phyloP scores from a whole-genome alignment of 1,140 invertebrate species.

The Yoshiicerus persimilis region DNA sequence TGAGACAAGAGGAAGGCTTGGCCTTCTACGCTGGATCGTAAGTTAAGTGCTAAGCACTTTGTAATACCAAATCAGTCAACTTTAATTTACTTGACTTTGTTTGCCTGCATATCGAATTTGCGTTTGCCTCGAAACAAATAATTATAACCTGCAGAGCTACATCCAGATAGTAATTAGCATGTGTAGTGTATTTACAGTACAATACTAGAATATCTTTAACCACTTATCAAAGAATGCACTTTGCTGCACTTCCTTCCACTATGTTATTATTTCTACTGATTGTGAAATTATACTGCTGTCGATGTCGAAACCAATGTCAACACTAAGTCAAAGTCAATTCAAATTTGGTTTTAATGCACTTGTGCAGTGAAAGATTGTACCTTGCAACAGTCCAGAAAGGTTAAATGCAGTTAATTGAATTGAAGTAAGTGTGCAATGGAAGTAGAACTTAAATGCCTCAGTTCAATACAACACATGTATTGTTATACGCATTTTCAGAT shows the following conservation, averaged over 20 bases:
- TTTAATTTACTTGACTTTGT: background rate
- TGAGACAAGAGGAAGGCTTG: background rate
- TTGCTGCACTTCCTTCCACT: background rate
- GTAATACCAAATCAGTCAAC: background rate
- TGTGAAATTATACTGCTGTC: too few relatives aligned
- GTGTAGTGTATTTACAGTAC: background rate
- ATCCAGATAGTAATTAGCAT: background rate
- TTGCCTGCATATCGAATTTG: background rate
- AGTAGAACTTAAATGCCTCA: background rate
- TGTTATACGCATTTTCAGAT: background rate
- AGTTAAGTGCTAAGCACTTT: background rate
- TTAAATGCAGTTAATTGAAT: background rate
- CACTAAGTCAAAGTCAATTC: background rate
- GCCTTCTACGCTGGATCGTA: background rate
- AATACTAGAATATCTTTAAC: too few relatives aligned
- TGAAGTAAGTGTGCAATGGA: background rate
- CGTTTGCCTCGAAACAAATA: too few relatives aligned
- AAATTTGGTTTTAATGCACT: background rate
- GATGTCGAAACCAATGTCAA: too few relatives aligned
- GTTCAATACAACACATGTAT: background rate
- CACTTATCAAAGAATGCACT: background rate
- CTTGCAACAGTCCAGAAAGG: background rate
- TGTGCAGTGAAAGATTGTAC: background rate
- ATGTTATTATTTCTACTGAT: background rate
- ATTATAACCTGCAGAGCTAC: too few relatives aligned